Evolutionary conservation across 1,140 invertebrate species (phyloP).

Genomic region (Drosophila parvula): DNA sequence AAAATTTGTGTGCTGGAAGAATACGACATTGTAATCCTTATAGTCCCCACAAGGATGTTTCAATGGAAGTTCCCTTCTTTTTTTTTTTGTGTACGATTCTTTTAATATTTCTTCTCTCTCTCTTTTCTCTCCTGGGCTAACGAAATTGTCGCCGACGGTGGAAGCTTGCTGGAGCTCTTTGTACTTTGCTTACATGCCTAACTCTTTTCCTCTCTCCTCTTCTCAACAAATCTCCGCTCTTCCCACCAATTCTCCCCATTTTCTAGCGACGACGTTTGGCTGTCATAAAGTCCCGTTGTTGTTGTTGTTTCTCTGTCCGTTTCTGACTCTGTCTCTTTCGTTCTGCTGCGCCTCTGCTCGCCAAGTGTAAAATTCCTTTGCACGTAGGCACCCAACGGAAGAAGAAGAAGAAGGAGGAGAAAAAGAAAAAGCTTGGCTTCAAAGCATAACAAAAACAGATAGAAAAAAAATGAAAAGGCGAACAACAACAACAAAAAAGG

Average conservation of each 20-base stretch:
- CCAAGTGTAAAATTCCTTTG: conserved; percentile 81
- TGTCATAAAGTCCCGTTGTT: conserved; percentile 81
- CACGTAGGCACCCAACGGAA: conserved; percentile 65
- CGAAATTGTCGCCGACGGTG: conserved; percentile 22
- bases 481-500: conserved; percentile 50
- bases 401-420: conserved; percentile 10
- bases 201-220: background rate
- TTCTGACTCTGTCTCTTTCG: conserved; percentile 57
- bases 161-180: conserved; percentile 40
- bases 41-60: background rate
- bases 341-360: conserved; percentile 57
- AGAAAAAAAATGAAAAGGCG: conserved; percentile 32
- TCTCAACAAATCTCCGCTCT: conserved; percentile 20
- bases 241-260: conserved; percentile 32
- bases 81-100: conserved; percentile 66
- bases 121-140: conserved; percentile 41
- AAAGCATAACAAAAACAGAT: conserved; percentile 36
- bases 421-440: conserved; percentile 55
- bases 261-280: conserved; percentile 66
- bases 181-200: conserved; percentile 49
- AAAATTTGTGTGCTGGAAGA: background rate
- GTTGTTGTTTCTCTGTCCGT: conserved; percentile 30
- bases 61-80: conserved; percentile 9
- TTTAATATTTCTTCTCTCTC: conserved; percentile 59
- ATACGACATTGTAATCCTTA: background rate